Evolutionary conservation across 2,888 invertebrate genomes (phyloP).

Genomic region (Sinohyriopsis cumingii): DNA sequence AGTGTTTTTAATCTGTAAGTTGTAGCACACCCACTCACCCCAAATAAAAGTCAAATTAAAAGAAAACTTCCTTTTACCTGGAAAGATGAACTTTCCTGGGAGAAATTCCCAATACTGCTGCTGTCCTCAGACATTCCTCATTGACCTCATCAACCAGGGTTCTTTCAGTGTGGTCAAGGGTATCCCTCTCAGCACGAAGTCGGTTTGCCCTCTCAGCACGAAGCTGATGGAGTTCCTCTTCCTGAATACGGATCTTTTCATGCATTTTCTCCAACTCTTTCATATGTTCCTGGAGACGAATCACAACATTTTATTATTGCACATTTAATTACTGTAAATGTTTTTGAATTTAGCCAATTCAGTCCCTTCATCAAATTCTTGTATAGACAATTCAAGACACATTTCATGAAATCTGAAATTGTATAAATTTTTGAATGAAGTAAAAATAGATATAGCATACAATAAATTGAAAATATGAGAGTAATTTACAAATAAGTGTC

Average conservation of each 20-base stretch:
- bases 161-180: conserved; percentile 55
- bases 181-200: conserved; percentile 52
- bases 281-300: conserved; percentile 54
- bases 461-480: no score
- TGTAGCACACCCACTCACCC: no score
- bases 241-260: conserved; percentile 54
- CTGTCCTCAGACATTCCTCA: conserved; percentile 65
- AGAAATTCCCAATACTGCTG: conserved; percentile 57
- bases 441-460: no score
- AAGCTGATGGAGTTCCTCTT: conserved; percentile 55
- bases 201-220: conserved; percentile 47
- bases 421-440: no score
- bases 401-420: no score
- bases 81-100: conserved; percentile 59
- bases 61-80: conserved; percentile 36
- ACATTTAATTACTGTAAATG: no score
- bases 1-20: no score
- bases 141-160: conserved; percentile 65
- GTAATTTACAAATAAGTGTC: no score
- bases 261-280: conserved; percentile 54
- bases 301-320: neutral
- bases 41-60: no score
- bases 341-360: no score
- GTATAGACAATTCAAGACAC: no score
- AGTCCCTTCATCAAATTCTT: no score